Base-by-base conservation (phyloP, 1,140 invertebrate genomes). In the Medauroidea extradentata region DNA sequence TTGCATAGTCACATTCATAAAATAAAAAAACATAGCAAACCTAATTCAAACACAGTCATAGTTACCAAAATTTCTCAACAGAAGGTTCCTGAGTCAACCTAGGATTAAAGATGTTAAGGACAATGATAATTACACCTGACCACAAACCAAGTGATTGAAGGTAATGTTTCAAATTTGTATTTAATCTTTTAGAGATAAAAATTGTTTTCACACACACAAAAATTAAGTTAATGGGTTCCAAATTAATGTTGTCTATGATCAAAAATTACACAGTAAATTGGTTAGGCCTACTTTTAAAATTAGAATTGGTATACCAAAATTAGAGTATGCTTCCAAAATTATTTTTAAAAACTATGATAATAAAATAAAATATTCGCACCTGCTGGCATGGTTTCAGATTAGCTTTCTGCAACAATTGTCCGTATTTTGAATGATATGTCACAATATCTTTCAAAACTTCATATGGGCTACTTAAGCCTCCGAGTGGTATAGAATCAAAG, bases 401-500 rank as follows among this genome's bases (percentile, higher is more conserved):
- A 25, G 23, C 21, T 57, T n/a, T 9, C 38, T 50, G 9, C 14
- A 18, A 23, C 21, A 24, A 18, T 4, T 54, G 34, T 1, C 16
- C 14, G 19, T 44, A 44, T 9, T 25, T 14, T 5, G 23, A 39
- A 48, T 50, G 48, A 50, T 49, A 39, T 24, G 18, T 24, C 1
- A 57, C 50, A 41, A 57, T 34, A 7, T 57, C 56, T 21, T 57
- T 49, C 11, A 57, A 48, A 21, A 27, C 24, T 23, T 57, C 27
- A 51, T 57, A 57, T 38, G 56, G 44, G 8, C 42, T n/a, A 57
- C 23, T 38, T 23, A 57, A 41, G 16, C 46, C 56, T 24, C 56
- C 44, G 3, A 57, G 46, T 13, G 23, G 11, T 34, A 27, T 4
- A 16, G 13, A 7, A 11, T 21, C 0, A n/a, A 21, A 0, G 25